Conservation (phyloP, 2,113 vertebrate species). For the Sorex araneus region DNA sequence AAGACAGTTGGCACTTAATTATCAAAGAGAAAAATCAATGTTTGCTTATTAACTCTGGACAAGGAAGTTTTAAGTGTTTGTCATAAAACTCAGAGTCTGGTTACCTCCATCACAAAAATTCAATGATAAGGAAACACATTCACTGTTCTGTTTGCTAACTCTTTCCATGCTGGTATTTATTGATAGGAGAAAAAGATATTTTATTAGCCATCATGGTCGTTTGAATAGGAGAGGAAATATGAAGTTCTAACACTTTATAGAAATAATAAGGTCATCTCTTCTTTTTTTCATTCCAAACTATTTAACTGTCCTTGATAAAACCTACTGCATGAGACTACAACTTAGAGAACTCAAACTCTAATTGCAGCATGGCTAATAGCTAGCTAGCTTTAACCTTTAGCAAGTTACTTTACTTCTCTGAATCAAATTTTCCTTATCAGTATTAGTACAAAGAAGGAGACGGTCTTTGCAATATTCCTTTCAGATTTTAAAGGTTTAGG, state of each 20-base stretch:
- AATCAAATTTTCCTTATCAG: neutral
- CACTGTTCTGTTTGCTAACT: neutral
- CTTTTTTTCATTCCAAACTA: neutral
- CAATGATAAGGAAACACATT: neutral
- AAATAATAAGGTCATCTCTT: neutral
- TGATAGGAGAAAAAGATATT: neutral
- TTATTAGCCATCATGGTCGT: neutral
- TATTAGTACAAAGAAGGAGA: neutral
- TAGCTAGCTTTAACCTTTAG: neutral
- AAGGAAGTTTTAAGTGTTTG: slow-evolving; percentile 57
- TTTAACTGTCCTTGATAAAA: neutral
- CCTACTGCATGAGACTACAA: neutral
- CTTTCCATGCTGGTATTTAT: neutral
- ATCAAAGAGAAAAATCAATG: slow-evolving; percentile 70
- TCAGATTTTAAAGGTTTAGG: neutral
- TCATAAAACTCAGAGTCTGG: slow-evolving; percentile 51
- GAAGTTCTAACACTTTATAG: neutral
- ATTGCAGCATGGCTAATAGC: neutral
- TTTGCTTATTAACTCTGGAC: slow-evolving; percentile 57
- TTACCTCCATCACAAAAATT: slow-evolving; percentile 34
- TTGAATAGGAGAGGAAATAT: neutral
- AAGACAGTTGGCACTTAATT: slow-evolving; percentile 60
- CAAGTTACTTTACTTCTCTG: neutral
- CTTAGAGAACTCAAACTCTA: neutral
- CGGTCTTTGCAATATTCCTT: slow-evolving; percentile 34